Evolutionary conservation across 2,113 vertebrate genomes (phyloP).

Genomic region (Nothobranchius furzeri): DNA sequence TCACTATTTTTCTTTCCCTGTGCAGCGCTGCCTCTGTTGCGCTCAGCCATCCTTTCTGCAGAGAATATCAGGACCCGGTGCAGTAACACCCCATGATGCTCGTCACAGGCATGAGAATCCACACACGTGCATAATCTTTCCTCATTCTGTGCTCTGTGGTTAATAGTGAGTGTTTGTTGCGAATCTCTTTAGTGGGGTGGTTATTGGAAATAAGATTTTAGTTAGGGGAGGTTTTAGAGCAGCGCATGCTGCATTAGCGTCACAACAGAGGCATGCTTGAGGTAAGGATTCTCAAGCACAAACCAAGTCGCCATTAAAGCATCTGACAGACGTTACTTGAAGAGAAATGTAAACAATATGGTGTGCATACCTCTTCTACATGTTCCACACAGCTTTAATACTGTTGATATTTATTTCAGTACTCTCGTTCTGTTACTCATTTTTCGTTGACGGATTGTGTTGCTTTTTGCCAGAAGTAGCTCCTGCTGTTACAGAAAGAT

Average conservation of each 20-base stretch:
- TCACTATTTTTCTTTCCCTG: neutral
- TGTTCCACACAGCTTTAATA: too few relatives aligned
- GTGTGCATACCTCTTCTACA: too few relatives aligned
- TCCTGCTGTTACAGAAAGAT: conserved; percentile 2
- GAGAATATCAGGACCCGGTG: conserved; percentile 4
- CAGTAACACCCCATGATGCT: neutral
- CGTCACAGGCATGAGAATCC: neutral
- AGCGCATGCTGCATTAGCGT: conserved; percentile 39
- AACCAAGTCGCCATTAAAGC: conserved; percentile 11
- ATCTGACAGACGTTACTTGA: conserved; percentile 13
- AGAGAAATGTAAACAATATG: conserved; percentile 3
- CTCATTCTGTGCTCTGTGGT: conserved; percentile 28
- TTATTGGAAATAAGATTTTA: conserved; percentile 68
- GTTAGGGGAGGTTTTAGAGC: conserved; percentile 56
- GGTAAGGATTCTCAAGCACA: conserved; percentile 27
- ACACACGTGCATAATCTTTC: conserved; percentile 2
- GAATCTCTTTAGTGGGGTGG: conserved; percentile 57
- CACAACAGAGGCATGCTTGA: conserved; percentile 45
- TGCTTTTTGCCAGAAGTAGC: conserved; percentile 10
- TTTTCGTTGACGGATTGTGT: neutral
- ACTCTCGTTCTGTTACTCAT: neutral
- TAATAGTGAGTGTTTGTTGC: conserved; percentile 45
- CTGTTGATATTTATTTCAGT: neutral
- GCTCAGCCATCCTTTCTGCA: neutral
- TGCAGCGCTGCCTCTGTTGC: neutral